Base-by-base conservation (phyloP, 2,888 invertebrate genomes). In the Meta bourneti region DNA sequence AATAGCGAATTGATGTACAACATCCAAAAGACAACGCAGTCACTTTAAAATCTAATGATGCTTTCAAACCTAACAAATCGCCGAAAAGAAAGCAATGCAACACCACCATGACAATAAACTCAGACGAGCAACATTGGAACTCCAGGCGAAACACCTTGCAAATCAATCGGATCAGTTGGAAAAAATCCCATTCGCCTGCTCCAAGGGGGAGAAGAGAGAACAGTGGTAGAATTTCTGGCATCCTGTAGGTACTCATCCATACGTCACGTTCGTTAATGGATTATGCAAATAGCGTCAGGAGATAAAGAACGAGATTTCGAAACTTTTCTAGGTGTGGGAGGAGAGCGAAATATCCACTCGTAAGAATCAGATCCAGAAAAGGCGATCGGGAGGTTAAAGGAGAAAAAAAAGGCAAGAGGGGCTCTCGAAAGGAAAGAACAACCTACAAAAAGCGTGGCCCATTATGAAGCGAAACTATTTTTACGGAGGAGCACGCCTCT, bases 211-310 rank as follows among this genome's bases (percentile, higher is more conserved):
- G 7, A 7, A 49, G 48, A 11, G 6, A 34, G 49, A 20, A 34
- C 34, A 34, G 34, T 34, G 34, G 34, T n/a, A 16, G 83, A 83
- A 71, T 51, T 61, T 16, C 61, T 16, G 16, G 61, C 61, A 61
- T 61, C 61, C 61, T 61, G 34, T 34, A 34, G 34, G 48, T 52
- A 82, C 51, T 82, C 72, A 82, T 82, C 82, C 75, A 72, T 72
- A 72, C 74, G 84, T 84, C 84, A 84, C 84, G 84, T 74, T 84
- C 75, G 61, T 48, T 84, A 84, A 84, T 84, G 84, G 84, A 84
- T 84, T 84, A 84, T 84, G 84, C 84, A 75, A 84, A 84, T 84
- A 54, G n/a, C 84, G 48, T 16, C 61, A 61, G 8, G 16, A 75
- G 74, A 82, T 71, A 51, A 74, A 52, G 61, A 83, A 52, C 34